Conservation (phyloP, 2,113 vertebrate genomes). For the Clupea harengus region DNA sequence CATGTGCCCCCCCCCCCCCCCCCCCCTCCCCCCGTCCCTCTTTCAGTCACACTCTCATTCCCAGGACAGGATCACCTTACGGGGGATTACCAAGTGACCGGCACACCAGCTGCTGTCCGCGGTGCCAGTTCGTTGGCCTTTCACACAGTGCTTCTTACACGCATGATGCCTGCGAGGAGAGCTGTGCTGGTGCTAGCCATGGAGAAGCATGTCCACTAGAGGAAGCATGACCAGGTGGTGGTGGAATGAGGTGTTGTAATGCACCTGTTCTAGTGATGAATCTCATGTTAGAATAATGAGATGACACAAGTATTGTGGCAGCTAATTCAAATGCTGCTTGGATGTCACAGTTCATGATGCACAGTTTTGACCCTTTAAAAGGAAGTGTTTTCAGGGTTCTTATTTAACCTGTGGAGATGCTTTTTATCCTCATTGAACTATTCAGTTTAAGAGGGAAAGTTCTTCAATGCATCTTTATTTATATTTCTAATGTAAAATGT, state of each 20-base stretch:
- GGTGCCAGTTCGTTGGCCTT: not conserved
- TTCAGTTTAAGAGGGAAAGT: not conserved
- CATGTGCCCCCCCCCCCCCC: not conserved
- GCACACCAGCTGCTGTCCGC: not conserved
- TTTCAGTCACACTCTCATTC: not conserved
- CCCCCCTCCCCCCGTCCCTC: not conserved
- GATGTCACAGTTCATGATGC: too few relatives aligned
- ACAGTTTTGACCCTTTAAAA: too few relatives aligned
- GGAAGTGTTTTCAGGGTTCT: too few relatives aligned
- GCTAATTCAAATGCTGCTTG: too few relatives aligned
- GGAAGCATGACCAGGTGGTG: not conserved
- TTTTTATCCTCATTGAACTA: not conserved
- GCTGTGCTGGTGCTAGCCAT: not conserved
- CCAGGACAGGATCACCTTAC: slow-evolving; percentile 7
- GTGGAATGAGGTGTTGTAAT: not conserved
- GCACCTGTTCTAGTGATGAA: not conserved
- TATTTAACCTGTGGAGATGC: too few relatives aligned
- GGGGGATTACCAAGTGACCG: not conserved
- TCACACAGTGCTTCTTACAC: not conserved
- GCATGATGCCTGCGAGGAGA: not conserved
- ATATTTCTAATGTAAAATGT: not conserved
- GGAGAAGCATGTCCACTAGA: not conserved
- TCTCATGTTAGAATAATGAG: not conserved
- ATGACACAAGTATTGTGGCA: not conserved
- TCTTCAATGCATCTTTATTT: not conserved